Conservation (phyloP, 1,140 invertebrate genomes). For the Callitettix versicolor region DNA sequence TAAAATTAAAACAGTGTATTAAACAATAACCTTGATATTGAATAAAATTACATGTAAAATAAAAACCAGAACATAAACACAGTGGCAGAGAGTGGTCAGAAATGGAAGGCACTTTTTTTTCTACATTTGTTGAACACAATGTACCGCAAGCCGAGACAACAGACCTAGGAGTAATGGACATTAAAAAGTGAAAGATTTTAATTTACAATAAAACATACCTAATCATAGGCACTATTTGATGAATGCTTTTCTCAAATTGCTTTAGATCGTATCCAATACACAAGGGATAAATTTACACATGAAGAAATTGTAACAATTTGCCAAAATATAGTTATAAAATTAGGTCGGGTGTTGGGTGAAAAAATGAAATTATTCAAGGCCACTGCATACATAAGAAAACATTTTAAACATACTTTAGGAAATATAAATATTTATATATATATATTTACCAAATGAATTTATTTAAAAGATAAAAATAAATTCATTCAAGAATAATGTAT, state of each 20-base stretch:
- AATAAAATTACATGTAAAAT: not conserved
- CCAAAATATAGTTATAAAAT: constrained; percentile 9
- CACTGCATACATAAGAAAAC: constrained; percentile 6
- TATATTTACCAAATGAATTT: no score
- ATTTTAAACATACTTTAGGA: no score
- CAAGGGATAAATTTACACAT: constrained; percentile 6
- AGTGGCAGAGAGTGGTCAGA: constrained; percentile 22
- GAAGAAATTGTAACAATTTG: constrained; percentile 8
- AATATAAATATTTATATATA: no score
- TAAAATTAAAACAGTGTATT: no score
- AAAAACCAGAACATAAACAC: constrained; percentile 1
- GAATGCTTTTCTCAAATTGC: constrained; percentile 9
- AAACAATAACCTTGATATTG: no score
- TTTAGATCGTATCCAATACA: constrained; percentile 1
- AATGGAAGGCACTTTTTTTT: constrained; percentile 25
- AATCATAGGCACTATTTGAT: constrained; percentile 11
- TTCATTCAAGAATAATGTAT: no score
- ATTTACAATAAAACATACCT: constrained; percentile 14
- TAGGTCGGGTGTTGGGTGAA: not conserved
- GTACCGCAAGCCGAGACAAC: not conserved
- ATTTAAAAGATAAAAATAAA: no score
- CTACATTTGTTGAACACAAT: constrained; percentile 20
- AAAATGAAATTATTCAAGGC: constrained; percentile 6
- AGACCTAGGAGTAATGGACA: constrained; percentile 12
- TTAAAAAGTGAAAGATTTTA: constrained; percentile 7